Percentiles rank a stretch among this genome's conserved stretches.
Conservation (phyloP, 2,888 invertebrate genomes). For the Deilephila porcellus region DNA sequence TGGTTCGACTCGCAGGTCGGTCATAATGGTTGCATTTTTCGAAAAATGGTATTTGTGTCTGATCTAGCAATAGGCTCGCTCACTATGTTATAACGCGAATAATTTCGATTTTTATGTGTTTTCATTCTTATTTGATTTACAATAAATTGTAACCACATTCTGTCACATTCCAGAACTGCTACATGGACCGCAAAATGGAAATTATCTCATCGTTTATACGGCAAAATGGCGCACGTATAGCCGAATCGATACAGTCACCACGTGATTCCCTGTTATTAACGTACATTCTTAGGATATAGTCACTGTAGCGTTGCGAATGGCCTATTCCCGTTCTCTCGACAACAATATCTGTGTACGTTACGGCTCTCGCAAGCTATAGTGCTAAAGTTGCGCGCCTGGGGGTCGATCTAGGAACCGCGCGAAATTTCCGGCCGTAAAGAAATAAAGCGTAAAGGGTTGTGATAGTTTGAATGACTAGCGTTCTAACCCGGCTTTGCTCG, state of each 20-base stretch:
- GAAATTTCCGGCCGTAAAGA: neutral
- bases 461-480: neutral
- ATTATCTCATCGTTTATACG: neutral
- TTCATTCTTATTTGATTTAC: too few species aligned
- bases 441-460: neutral
- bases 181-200: neutral
- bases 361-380: constrained; percentile 6
- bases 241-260: constrained; percentile 2
- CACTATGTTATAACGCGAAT: too few species aligned
- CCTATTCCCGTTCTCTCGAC: constrained; percentile 15
- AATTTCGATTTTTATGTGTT: too few species aligned
- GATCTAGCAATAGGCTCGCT: too few species aligned
- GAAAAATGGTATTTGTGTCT: too few species aligned
- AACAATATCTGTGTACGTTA: constrained; percentile 9
- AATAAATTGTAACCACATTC: neutral
- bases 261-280: constrained; percentile 16
- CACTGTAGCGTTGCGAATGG: constrained; percentile 14
- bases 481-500: too few species aligned
- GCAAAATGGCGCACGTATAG: constrained; percentile 1
- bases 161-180: neutral
- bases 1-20: too few species aligned
- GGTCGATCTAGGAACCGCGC: constrained; percentile 5
- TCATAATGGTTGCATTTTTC: too few species aligned
- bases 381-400: constrained; percentile 25
- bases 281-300: constrained; percentile 25